A percentile compares a stretch with the other conserved stretches of the same genome.
Conservation (phyloP, 2,797 vertebrate species). For the Arnoldichthys spilopterus region DNA sequence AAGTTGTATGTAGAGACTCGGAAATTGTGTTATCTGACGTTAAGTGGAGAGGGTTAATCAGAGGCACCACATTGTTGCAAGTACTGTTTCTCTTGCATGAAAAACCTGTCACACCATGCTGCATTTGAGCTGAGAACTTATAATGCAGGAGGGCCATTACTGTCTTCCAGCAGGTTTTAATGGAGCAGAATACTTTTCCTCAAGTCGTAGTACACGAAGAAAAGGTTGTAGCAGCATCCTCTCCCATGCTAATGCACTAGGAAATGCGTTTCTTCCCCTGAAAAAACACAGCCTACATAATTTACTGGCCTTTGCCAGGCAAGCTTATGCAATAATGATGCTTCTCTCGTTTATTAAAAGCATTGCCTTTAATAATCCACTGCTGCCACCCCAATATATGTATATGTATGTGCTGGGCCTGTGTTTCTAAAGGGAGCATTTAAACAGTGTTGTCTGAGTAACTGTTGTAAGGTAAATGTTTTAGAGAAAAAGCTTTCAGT, state of each 20-base stretch:
- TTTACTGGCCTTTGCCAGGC: slow-evolving; percentile 67
- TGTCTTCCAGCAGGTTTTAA: slow-evolving; percentile 37
- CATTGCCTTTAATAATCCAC: slow-evolving; percentile 65
- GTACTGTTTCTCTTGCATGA: background rate
- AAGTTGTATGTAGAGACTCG: too few relatives aligned
- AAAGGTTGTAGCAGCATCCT: slow-evolving; percentile 46
- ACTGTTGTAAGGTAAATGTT: slow-evolving; percentile 75
- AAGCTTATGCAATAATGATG: slow-evolving; percentile 80
- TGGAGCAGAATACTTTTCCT: slow-evolving; percentile 49
- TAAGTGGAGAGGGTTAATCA: too few relatives aligned
- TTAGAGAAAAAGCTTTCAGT: slow-evolving; percentile 68
- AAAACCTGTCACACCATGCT: background rate
- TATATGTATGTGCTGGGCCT: slow-evolving; percentile 10
- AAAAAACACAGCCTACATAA: slow-evolving; percentile 70
- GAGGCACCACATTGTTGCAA: background rate
- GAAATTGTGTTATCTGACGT: too few relatives aligned
- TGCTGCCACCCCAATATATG: slow-evolving; percentile 54
- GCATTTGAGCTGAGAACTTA: slow-evolving; percentile 15
- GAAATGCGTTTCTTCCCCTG: slow-evolving; percentile 57
- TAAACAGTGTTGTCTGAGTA: slow-evolving; percentile 74
- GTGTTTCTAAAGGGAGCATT: slow-evolving; percentile 70
- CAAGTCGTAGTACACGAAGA: slow-evolving; percentile 51
- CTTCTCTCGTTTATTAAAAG: slow-evolving; percentile 67
- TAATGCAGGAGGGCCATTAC: slow-evolving; percentile 28
- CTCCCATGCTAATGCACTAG: slow-evolving; percentile 58